Conservation (phyloP, 1,140 invertebrate genomes). For the Trinorchestia longiramus region DNA sequence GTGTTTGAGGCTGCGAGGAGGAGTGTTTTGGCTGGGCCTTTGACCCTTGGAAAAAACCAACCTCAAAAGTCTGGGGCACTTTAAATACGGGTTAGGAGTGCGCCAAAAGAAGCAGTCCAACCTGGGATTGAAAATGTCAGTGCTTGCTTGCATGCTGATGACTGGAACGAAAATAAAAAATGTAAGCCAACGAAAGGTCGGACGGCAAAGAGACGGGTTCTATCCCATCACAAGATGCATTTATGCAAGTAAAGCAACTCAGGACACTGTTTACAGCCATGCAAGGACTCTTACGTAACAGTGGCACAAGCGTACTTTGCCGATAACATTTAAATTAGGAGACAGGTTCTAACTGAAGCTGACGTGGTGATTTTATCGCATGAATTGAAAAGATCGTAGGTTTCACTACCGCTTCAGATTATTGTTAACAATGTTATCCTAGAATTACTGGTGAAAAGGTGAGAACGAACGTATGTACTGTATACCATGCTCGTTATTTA, state of each 20-base stretch:
- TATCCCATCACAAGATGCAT: background rate
- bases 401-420: background rate
- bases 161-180: background rate
- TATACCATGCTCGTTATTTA: background rate
- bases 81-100: background rate
- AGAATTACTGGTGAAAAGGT: background rate
- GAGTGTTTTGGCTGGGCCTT: conserved; percentile 3
- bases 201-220: background rate
- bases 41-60: conserved; percentile 9
- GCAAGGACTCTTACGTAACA: background rate
- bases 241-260: background rate
- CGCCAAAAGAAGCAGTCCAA: conserved; percentile 10
- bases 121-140: conserved; percentile 1
- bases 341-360: background rate
- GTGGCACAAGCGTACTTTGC: background rate
- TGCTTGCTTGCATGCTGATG: background rate
- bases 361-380: background rate
- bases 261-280: background rate
- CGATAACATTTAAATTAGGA: background rate
- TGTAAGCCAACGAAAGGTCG: background rate
- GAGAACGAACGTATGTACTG: background rate
- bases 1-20: conserved; percentile 16
- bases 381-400: background rate
- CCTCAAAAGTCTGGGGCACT: background rate
- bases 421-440: background rate